Percentiles rank a stretch among this genome's conserved stretches.
Conservation (phyloP, 2,113 vertebrate species). For the Chunga burmeisteri region DNA sequence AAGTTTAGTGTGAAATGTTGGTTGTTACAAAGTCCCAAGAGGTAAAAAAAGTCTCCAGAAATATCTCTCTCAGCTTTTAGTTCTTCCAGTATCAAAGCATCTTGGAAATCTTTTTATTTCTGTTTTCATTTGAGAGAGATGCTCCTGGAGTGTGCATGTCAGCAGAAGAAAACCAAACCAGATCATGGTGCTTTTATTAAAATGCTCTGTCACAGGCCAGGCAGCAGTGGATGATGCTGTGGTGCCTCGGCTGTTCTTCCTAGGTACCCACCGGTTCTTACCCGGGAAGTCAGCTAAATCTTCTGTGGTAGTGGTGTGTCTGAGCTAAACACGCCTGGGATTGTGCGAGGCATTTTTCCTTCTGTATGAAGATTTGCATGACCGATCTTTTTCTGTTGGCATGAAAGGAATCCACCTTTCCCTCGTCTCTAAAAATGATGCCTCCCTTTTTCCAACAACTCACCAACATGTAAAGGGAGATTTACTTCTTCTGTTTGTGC, state of each 20-base stretch:
- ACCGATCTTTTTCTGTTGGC: not conserved
- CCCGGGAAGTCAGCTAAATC: not conserved
- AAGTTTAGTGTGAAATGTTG: not conserved
- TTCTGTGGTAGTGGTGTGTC: not conserved
- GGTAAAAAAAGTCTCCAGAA: not conserved
- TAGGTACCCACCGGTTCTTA: not conserved
- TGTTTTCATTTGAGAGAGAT: not conserved
- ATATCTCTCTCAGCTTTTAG: not conserved
- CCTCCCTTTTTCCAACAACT: not conserved
- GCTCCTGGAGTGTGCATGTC: not conserved
- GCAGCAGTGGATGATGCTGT: not conserved
- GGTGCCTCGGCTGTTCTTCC: not conserved
- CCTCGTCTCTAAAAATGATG: not conserved
- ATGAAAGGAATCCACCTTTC: not conserved
- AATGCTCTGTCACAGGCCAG: not conserved
- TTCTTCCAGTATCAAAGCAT: not conserved
- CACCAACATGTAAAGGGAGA: not conserved
- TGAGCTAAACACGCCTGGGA: not conserved
- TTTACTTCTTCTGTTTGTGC: not conserved
- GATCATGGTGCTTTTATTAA: not conserved
- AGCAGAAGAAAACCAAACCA: not conserved
- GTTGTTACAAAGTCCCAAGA: not conserved
- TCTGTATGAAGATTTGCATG: not conserved
- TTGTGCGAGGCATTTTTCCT: not conserved
- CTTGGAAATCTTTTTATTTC: not conserved